Base-by-base conservation (phyloP, 2,888 invertebrate genomes). In the Agrypnus murinus region DNA sequence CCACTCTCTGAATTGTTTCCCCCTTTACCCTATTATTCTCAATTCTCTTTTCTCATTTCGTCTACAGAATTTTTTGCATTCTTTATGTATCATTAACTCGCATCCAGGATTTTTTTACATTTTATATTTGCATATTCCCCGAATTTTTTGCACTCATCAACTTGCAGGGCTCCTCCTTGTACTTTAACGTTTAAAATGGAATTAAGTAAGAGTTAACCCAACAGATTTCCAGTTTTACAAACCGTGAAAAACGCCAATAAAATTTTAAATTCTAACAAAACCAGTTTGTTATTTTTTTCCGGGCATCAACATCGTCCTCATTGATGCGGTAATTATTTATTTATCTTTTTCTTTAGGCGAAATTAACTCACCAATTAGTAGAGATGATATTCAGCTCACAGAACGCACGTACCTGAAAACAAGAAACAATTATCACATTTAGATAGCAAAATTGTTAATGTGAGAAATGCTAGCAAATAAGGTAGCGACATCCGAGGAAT, bases 71-170 rank as follows among this genome's bases (percentile, higher is more conserved):
- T 77, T 82, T 81, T 79, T 80, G 79, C 80, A 80, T 81, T 80
- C 81, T 80, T 81, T 81, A 81, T 80, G 79, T 80, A 78, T 81
- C 81, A 81, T 81, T 82, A 80, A 79, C 77, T 80, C 77, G 74
- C 75, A 75, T 77, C 74, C 71, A 69, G 59, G 25, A 25, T 25
- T 60, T 68, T 65, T 53, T 64, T 59, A 55, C 36, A 36, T 36
- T 55, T 55, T 36, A 17, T 36, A 55, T 55, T 55, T 55, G 55
- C 55, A 55, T 55, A 53, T 17, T 15, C 55, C 25, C 12, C 0
- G 31, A 34, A 34, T 17, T 36, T 55, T 55, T 55, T 36, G 55
- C 36, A 55, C 55, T 55, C 55, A 55, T 55, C 55, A 55, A 36
- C 15, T 17, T 12, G 34, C 15, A 32, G 10, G 31, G 12, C 8